Evolutionary conservation across 2,113 vertebrate genomes (phyloP).

Genomic region (Willisornis vidua): DNA sequence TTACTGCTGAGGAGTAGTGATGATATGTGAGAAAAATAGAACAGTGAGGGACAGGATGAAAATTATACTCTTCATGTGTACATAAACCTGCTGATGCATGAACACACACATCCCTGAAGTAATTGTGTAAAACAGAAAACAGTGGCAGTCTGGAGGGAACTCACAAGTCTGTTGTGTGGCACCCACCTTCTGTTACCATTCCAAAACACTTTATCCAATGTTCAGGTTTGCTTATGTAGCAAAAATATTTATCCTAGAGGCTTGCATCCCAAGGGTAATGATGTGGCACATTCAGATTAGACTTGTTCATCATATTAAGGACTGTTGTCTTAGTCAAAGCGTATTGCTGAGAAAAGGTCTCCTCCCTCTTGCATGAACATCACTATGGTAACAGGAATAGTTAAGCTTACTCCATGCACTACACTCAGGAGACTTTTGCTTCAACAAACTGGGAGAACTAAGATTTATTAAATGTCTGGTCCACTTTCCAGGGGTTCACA

Average conservation of each 20-base stretch:
- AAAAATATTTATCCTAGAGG: not conserved
- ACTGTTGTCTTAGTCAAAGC: not conserved
- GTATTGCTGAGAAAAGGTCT: not conserved
- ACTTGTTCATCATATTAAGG: not conserved
- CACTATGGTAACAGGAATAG: conserved; percentile 6
- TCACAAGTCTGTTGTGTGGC: not conserved
- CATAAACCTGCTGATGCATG: not conserved
- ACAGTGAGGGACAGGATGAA: not conserved
- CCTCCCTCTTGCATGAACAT: not conserved
- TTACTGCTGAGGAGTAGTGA: not conserved
- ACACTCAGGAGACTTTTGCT: not conserved
- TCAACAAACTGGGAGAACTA: not conserved
- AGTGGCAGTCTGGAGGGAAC: not conserved
- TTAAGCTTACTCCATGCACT: not conserved
- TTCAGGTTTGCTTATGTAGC: not conserved
- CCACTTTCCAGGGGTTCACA: not conserved
- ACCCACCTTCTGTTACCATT: not conserved
- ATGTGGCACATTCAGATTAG: not conserved
- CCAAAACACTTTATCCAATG: not conserved
- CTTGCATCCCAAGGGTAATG: not conserved
- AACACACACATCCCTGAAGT: not conserved
- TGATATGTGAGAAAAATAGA: not conserved
- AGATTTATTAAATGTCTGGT: not conserved
- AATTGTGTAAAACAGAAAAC: not conserved
- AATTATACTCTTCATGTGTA: not conserved